Evolutionary conservation across 2,113 vertebrate species (phyloP).

Genomic region (Engraulis encrasicolus): DNA sequence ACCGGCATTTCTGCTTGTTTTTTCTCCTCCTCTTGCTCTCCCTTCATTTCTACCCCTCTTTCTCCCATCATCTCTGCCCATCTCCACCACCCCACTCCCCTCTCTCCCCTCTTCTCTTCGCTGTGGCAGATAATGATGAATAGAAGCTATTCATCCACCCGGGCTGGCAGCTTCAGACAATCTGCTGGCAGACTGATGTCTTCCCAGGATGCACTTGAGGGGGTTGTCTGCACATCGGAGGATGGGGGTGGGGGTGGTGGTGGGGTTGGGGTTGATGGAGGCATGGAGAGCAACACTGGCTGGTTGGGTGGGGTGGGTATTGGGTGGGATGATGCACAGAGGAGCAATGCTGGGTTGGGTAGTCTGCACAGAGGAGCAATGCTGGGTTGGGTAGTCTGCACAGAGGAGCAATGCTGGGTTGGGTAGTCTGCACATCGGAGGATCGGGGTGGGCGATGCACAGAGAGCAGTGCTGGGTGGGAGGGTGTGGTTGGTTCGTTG

Average conservation of each 20-base stretch:
- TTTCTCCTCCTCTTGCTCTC: neutral
- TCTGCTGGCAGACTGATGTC: constrained; percentile 66
- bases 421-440: too few relatives aligned
- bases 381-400: too few relatives aligned
- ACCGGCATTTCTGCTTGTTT: neutral
- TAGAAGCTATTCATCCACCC: constrained; percentile 50
- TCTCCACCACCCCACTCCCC: neutral
- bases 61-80: neutral
- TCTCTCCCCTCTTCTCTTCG: neutral
- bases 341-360: too few relatives aligned
- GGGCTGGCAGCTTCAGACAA: constrained; percentile 60
- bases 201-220: constrained; percentile 58
- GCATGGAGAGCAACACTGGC: constrained; percentile 41
- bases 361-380: too few relatives aligned
- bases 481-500: too few relatives aligned
- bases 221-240: neutral
- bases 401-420: too few relatives aligned
- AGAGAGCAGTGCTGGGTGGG: too few relatives aligned
- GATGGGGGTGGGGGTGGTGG: neutral
- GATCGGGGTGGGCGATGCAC: too few relatives aligned
- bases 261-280: neutral
- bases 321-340: too few relatives aligned
- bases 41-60: neutral
- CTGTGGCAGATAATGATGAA: constrained; percentile 70
- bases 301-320: constrained; percentile 59